Percentiles rank a stretch among this genome's conserved stretches.
Evolutionary conservation across 1,140 invertebrate genomes (phyloP).

Genomic region (Philopotamus ludificatus): DNA sequence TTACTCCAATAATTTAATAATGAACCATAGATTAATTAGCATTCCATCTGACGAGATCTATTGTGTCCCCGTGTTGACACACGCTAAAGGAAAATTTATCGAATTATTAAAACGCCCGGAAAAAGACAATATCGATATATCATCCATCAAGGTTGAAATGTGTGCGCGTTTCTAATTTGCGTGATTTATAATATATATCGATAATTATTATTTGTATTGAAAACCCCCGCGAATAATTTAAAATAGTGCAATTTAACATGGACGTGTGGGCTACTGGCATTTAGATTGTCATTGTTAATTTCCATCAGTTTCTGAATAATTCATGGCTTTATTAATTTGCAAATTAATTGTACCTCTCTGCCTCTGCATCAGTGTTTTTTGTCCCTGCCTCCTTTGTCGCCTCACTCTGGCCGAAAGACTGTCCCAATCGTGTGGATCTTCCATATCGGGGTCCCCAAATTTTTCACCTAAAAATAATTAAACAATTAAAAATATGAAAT

Average conservation of each 20-base stretch:
- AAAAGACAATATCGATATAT: neutral
- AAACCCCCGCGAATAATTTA: neutral
- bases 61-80: too few relatives aligned
- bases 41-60: neutral
- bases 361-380: constrained; percentile 51
- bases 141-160: neutral
- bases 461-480: constrained; percentile 49
- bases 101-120: neutral
- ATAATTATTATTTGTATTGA: neutral
- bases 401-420: constrained; percentile 71
- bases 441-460: constrained; percentile 64
- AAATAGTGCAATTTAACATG: too few relatives aligned
- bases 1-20: neutral
- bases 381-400: constrained; percentile 60
- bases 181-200: neutral
- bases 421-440: constrained; percentile 70
- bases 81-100: too few relatives aligned
- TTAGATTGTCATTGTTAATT: neutral
- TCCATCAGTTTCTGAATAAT: neutral
- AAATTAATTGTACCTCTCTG: constrained; percentile 45
- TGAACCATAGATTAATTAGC: constrained; percentile 17
- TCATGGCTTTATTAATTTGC: neutral
- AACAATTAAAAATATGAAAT: constrained; percentile 7
- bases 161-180: neutral
- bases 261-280: neutral